phyloP scores from a whole-genome alignment of 2,797 vertebrate genomes.

The Mus spretus region DNA sequence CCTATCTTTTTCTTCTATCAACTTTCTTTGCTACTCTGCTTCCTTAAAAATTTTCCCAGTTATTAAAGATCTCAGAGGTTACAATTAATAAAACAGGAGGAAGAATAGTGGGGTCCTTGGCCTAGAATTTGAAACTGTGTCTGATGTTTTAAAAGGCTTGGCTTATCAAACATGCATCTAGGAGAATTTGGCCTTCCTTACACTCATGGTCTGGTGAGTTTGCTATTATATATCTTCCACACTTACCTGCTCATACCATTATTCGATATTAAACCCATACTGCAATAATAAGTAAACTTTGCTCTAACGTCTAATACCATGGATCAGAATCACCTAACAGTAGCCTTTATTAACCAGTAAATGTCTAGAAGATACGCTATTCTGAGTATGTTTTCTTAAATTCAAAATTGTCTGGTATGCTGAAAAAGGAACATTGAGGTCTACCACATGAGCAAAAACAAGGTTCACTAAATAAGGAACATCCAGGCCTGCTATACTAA shows the following conservation, averaged over 20 bases:
- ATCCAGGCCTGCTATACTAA: too few species aligned
- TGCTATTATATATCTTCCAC: not conserved
- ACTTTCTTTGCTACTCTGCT: not conserved
- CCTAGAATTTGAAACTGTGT: not conserved
- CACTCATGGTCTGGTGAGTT: not conserved
- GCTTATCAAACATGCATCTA: not conserved
- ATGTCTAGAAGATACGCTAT: not conserved
- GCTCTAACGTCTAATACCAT: not conserved
- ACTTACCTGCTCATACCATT: not conserved
- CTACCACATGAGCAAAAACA: too few species aligned
- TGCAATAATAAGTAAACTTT: not conserved
- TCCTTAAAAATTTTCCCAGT: not conserved
- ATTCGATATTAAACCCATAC: not conserved
- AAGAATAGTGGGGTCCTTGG: not conserved
- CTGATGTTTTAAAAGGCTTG: not conserved
- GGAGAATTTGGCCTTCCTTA: too few species aligned
- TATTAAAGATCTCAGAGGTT: not conserved
- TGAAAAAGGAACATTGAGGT: too few species aligned
- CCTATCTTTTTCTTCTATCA: not conserved
- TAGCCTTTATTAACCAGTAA: not conserved
- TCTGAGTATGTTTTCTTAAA: not conserved
- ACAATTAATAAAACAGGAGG: not conserved
- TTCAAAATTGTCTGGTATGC: not conserved
- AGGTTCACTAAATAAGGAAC: too few species aligned
- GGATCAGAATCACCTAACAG: not conserved